Base-by-base conservation (phyloP, 2,888 invertebrate species). In the Ochropacha duplaris region DNA sequence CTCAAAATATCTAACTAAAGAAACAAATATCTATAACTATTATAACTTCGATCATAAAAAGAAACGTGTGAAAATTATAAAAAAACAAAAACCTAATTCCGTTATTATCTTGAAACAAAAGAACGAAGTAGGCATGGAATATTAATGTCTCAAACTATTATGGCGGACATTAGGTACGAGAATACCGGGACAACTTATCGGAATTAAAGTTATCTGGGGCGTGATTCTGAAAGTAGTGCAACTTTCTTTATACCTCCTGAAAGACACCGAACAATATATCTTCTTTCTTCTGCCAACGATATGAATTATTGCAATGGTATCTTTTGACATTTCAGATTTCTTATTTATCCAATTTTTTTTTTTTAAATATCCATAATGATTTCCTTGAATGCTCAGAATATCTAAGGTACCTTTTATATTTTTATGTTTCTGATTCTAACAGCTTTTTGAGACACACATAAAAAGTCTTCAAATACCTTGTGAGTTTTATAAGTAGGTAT, bases 221-320 rank as follows among this genome's bases (percentile, higher is more conserved):
- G 62, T 66, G 68, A 64, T 68, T 66, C 54, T 52, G 54, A 54
- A 54, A 49, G 64, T 57, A 61, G 14, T 57, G 22, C 61, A 57
- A 61, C 55, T 55, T 12, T 44, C 9, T 19, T 44, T 44, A 19
- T 39, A 39, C 28, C 6, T 6, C 2, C 19, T 19, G 44, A 19
- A 44, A n/a, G 44, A 19, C 8, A 19, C 44, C 1, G 16, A 44
- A 44, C 8, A 19, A 1, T 8, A 16, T 16, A 3, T 39, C 16
- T 44, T 19, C 44, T 44, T 44, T 44, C 19, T 44, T 44, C 44
- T 12, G 3, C 31, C 31, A 31, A 4, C 31, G 12, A 31, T 28
- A 28, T 28, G 28, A 28, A 28, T 28, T 1, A 9, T 28, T 8
- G 28, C 28, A 28, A 26, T 26, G 26, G 26, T 4, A 26, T 28